Conservation (phyloP, 2,888 invertebrate genomes). For the Euplagia quadripunctaria region DNA sequence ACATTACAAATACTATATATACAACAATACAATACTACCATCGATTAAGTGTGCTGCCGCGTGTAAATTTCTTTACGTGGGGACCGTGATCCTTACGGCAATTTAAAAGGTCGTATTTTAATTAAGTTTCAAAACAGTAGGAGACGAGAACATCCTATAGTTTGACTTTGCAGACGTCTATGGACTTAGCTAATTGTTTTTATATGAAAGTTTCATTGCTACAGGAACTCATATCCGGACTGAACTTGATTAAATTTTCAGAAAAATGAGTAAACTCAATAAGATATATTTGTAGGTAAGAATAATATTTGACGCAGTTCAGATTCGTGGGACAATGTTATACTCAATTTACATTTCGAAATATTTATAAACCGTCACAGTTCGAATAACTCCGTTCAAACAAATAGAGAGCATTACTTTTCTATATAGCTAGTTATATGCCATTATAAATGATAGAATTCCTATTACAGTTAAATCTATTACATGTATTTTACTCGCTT, state of each 20-base stretch:
- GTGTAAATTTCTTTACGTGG: conserved; percentile 16
- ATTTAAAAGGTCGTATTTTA: not conserved
- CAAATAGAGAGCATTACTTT: not conserved
- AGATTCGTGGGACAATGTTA: too few species aligned
- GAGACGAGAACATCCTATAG: too few species aligned
- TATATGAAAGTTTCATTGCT: not conserved
- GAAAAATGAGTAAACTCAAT: too few species aligned
- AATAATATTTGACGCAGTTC: not conserved
- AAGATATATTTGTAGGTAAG: not conserved
- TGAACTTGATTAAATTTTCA: too few species aligned
- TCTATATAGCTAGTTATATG: not conserved
- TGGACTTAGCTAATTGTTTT: not conserved
- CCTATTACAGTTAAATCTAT: not conserved
- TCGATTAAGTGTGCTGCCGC: conserved; percentile 35
- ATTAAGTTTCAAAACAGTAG: not conserved
- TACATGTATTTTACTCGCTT: not conserved
- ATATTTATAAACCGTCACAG: too few species aligned
- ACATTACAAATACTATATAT: conserved; percentile 41
- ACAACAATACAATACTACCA: conserved; percentile 36
- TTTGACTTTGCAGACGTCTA: not conserved
- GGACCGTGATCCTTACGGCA: not conserved
- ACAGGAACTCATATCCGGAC: not conserved
- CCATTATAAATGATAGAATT: not conserved
- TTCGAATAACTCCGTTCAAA: not conserved
- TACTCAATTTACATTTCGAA: too few species aligned